These are phyloP conservation scores for Cariama cristata DNA, from an alignment of 2,113 vertebrate species.

Conservation along the genomic window DNA sequence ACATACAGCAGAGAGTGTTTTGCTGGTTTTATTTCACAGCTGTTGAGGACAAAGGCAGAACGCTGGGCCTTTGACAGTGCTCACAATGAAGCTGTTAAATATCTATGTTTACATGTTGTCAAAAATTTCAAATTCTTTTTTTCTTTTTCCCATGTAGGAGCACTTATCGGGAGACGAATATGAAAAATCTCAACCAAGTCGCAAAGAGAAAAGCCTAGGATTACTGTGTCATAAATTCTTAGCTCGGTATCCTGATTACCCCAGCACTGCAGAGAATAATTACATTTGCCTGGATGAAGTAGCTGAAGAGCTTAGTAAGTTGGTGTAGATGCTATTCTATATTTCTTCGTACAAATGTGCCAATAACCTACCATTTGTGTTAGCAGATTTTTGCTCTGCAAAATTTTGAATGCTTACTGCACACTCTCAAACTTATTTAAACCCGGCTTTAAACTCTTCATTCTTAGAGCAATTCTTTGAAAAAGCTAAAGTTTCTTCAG, in stretches of 20 bases:
- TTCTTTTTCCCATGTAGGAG: conserved; percentile 76
- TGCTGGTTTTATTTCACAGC: not conserved
- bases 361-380: not conserved
- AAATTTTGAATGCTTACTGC: not conserved
- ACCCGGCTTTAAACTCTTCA: not conserved
- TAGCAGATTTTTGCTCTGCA: not conserved
- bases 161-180: conserved; percentile 86
- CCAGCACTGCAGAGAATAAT: conserved; percentile 82
- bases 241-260: conserved; percentile 89
- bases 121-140: not conserved
- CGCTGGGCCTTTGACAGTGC: not conserved
- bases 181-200: conserved; percentile 88
- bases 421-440: not conserved
- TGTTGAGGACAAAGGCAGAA: not conserved
- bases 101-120: not conserved
- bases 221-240: conserved; percentile 94
- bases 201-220: conserved; percentile 96
- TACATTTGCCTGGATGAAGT: conserved; percentile 95
- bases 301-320: conserved; percentile 92
- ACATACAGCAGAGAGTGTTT: not conserved
- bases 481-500: not conserved
- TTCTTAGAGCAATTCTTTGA: not conserved
- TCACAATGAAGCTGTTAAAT: not conserved
- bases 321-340: not conserved
- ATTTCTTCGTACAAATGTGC: not conserved